Percentiles rank a stretch among this genome's conserved stretches.
Conservation (phyloP, 1,140 invertebrate genomes). For the Rhopalosiphum maidis region DNA sequence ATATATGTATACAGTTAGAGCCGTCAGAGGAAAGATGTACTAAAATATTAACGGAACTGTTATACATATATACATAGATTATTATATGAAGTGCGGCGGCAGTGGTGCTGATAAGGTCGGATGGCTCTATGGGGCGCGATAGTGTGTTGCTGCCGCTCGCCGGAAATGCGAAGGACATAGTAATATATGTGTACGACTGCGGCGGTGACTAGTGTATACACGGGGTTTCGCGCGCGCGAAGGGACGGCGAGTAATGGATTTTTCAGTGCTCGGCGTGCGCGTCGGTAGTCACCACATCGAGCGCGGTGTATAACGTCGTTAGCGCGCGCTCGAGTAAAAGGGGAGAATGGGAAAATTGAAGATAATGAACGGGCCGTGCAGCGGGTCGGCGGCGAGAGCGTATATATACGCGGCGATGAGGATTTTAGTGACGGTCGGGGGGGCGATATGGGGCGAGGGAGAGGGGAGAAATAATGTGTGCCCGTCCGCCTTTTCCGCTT, state of each 20-base stretch:
- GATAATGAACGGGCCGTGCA: conserved; percentile 37
- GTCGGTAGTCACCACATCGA: background rate
- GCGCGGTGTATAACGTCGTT: conserved; percentile 47
- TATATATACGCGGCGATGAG: background rate
- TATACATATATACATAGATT: background rate
- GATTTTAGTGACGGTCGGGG: background rate
- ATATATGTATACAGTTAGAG: too few species aligned
- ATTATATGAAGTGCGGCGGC: background rate
- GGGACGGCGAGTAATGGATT: conserved; percentile 43
- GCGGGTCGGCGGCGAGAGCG: background rate
- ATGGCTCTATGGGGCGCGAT: background rate
- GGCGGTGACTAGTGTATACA: background rate
- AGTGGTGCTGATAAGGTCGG: conserved; percentile 18
- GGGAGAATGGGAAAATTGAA: conserved; percentile 57
- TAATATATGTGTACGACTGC: too few species aligned
- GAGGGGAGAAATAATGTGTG: background rate
- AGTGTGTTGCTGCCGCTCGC: background rate
- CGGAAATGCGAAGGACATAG: conserved; percentile 27
- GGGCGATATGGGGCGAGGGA: background rate
- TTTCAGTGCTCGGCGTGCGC: background rate
- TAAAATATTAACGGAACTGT: background rate
- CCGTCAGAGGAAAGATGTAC: background rate
- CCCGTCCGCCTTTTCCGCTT: conserved; percentile 37
- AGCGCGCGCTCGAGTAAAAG: conserved; percentile 33
- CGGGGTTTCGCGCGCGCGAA: background rate